Percentiles rank a stretch among this genome's conserved stretches.
Conservation (phyloP, 2,888 invertebrate genomes). For the Leucophora obtusa region DNA sequence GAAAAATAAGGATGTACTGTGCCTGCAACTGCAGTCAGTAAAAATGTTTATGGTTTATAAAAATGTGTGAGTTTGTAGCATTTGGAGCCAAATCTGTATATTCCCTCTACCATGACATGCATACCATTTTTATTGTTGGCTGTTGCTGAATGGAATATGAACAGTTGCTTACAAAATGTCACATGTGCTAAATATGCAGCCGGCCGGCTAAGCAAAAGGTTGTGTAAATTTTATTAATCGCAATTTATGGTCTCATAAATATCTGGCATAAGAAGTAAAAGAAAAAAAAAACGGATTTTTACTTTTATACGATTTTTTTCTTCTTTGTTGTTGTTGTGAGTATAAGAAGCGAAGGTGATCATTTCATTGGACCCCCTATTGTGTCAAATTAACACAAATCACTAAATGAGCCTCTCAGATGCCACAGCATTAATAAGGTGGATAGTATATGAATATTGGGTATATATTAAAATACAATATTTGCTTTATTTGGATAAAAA, state of each 20-base stretch:
- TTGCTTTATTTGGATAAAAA: neutral
- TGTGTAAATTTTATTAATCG: slow-evolving; percentile 78
- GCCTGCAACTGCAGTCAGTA: slow-evolving; percentile 38
- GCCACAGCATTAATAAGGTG: neutral
- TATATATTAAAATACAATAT: neutral
- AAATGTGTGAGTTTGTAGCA: slow-evolving; percentile 19
- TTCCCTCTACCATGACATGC: slow-evolving; percentile 13
- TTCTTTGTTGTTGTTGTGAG: slow-evolving; percentile 7
- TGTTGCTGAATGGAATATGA: slow-evolving; percentile 45
- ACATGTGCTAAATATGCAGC: slow-evolving; percentile 63
- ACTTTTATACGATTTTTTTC: slow-evolving; percentile 39
- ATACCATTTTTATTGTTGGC: slow-evolving; percentile 32
- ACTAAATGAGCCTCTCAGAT: slow-evolving; percentile 56
- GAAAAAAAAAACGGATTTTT: slow-evolving; percentile 17
- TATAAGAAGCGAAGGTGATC: slow-evolving; percentile 46
- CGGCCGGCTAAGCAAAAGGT: slow-evolving; percentile 60
- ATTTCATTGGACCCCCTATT: slow-evolving; percentile 58
- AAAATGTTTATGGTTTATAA: slow-evolving; percentile 27
- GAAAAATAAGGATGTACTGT: slow-evolving; percentile 28
- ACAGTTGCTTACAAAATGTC: slow-evolving; percentile 62
- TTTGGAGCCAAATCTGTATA: slow-evolving; percentile 1
- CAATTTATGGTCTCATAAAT: slow-evolving; percentile 78
- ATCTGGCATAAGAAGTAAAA: slow-evolving; percentile 60
- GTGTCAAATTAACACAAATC: slow-evolving; percentile 65
- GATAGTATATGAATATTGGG: neutral